Base-by-base conservation (phyloP, 1,140 invertebrate species). In the Pteromalus puparum region DNA sequence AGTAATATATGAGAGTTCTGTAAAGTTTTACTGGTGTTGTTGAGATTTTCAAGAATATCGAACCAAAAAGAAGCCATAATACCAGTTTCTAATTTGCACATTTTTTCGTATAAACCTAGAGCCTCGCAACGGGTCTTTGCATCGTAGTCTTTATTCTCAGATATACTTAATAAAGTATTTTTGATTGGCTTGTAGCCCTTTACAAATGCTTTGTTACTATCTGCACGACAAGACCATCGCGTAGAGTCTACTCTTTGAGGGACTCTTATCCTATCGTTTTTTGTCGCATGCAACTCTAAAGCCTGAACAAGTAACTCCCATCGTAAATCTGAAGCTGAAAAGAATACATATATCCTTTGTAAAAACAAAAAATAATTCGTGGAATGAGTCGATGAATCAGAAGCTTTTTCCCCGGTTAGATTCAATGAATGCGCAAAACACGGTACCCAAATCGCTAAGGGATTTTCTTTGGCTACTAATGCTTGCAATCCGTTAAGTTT, bases 41-140 rank as follows among this genome's bases (percentile, higher is more conserved):
- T 42, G 0, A 80, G 12, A 42, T 38, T 80, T 67, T 42, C 15
- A 21, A 80, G 61, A 80, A 80, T 24, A 67, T 80, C 77, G n/a
- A 68, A n/a, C 77, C 77, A 80, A 68, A 80, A 68, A 7, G n/a
- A 38, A 12, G 34, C 53, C 53, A 80, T 42, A n/a, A 80, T 80
- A n/a, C 77, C 77, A 0, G 77, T 80, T 42, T 80, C 77, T 38
- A 80, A 48, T 38, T n/a, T 21, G 9, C 65, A 80, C 28, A 42
- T 80, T 67, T 67, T 80, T 38, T 67, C 42, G 42, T 48, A 42
- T 42, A 42, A 24, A 0, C 77, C 65, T 38, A 26, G 4, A 68
- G 61, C 77, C 67, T 80, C 77, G 67, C 75, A 77, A 1, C 48
- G 48, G 30, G 42, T 13, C 53, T 77, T 77, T 5, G 46, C 4